phyloP scores from a whole-genome alignment of 2,113 vertebrate genomes.

The zebrafish (Danio rerio) region DNA sequence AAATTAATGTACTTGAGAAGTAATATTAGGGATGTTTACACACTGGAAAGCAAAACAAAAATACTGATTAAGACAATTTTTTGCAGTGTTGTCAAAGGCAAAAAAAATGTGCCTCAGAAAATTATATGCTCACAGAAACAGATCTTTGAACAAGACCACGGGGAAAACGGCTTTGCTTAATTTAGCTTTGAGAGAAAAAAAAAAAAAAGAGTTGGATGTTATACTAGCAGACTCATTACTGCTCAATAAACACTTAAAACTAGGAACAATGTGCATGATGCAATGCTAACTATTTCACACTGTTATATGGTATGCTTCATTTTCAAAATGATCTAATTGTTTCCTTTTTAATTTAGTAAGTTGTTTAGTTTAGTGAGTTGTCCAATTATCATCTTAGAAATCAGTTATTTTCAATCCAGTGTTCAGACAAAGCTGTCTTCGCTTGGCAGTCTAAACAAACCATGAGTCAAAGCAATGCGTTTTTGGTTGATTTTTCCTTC shows the following conservation, averaged over 20 bases:
- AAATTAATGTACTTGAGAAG: not conserved
- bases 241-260: not conserved
- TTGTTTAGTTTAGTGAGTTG: too few species aligned
- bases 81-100: not conserved
- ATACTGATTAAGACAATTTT: not conserved
- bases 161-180: not conserved
- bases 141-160: not conserved
- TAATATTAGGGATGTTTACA: not conserved
- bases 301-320: not conserved
- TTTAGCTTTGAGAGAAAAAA: not conserved
- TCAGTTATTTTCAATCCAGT: not conserved
- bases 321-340: not conserved
- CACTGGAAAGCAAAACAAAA: not conserved
- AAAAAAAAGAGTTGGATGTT: not conserved
- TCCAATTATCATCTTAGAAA: constrained; percentile 6
- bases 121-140: not conserved
- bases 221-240: not conserved
- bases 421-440: not conserved
- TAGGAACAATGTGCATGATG: not conserved
- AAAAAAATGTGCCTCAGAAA: not conserved
- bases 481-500: not conserved
- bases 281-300: not conserved
- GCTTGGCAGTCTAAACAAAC: not conserved
- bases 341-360: not conserved
- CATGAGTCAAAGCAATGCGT: not conserved